These are phyloP conservation scores for Galago senegalensis DNA, from an alignment of 2,797 vertebrate species.

Conservation along the genomic window DNA sequence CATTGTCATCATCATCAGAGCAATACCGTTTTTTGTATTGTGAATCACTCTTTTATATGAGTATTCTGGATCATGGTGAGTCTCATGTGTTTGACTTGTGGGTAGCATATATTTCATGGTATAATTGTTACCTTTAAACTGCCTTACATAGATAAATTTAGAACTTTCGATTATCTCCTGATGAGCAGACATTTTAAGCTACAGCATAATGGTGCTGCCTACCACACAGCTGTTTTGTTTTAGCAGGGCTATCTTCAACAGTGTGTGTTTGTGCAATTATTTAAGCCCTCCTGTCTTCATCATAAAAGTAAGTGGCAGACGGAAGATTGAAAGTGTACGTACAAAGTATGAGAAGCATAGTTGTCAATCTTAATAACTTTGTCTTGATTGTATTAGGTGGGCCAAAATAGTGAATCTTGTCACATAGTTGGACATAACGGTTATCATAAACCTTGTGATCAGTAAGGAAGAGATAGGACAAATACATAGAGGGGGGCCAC, in stretches of 20 bases:
- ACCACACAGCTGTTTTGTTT: constrained; percentile 5
- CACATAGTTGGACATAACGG: not conserved
- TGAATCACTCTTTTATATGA: not conserved
- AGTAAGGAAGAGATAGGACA: constrained; percentile 30
- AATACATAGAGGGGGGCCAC: not conserved
- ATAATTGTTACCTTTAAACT: not conserved
- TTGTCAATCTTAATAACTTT: constrained; percentile 33
- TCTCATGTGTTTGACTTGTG: not conserved
- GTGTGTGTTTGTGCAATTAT: not conserved
- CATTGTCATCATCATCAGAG: not conserved
- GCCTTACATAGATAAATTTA: not conserved
- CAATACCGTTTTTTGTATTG: not conserved
- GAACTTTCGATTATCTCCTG: not conserved
- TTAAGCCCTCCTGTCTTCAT: not conserved
- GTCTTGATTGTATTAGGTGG: constrained; percentile 24
- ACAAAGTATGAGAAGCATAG: not conserved
- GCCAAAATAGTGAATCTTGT: not conserved
- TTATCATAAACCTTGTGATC: constrained; percentile 36
- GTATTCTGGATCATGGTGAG: not conserved
- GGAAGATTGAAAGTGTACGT: constrained; percentile 1
- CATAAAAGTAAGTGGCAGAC: constrained; percentile 55
- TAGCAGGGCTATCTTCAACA: not conserved
- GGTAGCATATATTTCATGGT: not conserved
- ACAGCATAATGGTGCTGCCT: not conserved
- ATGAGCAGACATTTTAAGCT: not conserved